Conservation (phyloP, 2,888 invertebrate species). For the Drosophila buzzatii region DNA sequence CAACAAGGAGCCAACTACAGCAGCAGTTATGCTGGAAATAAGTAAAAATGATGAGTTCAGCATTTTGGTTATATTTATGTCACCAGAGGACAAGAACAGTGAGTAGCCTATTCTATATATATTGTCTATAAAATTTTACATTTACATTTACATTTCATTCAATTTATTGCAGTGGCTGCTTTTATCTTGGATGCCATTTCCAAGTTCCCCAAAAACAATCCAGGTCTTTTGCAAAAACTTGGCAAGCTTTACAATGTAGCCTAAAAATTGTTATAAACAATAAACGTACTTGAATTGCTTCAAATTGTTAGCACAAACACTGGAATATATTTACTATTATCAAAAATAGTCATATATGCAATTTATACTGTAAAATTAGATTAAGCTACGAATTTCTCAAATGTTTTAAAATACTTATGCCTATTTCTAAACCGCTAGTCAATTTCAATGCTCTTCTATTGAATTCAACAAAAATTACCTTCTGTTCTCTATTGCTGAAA, state of each 20-base stretch:
- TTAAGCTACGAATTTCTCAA: background rate
- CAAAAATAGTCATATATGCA: background rate
- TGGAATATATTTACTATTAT: background rate
- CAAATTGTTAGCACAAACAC: constrained; percentile 51
- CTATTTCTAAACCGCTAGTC: background rate
- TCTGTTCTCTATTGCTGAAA: constrained; percentile 29
- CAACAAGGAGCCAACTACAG: constrained; percentile 71
- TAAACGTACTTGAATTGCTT: constrained; percentile 43
- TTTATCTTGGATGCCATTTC: constrained; percentile 70
- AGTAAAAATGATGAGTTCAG: constrained; percentile 81
- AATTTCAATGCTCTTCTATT: constrained; percentile 5
- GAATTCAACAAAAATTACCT: constrained; percentile 1
- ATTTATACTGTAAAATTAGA: background rate
- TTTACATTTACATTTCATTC: background rate
- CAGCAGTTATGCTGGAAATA: constrained; percentile 77
- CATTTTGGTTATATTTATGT: constrained; percentile 83
- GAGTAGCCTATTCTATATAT: constrained; percentile 8
- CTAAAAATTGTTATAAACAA: constrained; percentile 27
- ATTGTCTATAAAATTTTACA: background rate
- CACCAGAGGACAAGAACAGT: constrained; percentile 80
- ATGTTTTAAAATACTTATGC: background rate
- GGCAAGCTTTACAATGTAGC: constrained; percentile 57
- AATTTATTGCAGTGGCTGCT: constrained; percentile 62
- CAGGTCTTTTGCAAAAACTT: constrained; percentile 53
- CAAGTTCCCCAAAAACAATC: constrained; percentile 52